These are phyloP conservation scores for Lamellibrachia luymesi DNA, from an alignment of 1,140 invertebrate genomes.

Conservation along the genomic window DNA sequence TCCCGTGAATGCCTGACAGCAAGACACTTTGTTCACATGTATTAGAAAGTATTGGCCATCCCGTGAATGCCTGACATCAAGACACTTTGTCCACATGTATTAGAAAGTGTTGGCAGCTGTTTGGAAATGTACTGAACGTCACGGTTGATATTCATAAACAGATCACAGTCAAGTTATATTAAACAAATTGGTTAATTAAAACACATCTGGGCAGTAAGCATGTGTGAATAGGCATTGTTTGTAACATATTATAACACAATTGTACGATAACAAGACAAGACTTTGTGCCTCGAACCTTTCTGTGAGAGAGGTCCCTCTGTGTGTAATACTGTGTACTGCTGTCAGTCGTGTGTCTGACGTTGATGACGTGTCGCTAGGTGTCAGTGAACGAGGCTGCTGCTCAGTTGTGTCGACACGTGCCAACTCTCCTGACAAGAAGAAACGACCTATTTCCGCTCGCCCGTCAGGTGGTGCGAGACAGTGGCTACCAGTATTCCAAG, in stretches of 20 bases:
- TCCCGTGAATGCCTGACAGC: no score
- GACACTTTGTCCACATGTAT: not conserved
- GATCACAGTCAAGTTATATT: no score
- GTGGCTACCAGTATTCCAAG: slow-evolving; percentile 84
- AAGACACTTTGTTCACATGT: no score
- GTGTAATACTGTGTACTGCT: not conserved
- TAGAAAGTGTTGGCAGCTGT: not conserved
- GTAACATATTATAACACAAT: no score
- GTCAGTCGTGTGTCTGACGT: not conserved
- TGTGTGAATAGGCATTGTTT: no score
- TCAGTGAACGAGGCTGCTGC: slow-evolving; percentile 97
- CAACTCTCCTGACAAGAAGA: slow-evolving; percentile 82
- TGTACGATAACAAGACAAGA: no score
- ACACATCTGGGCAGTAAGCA: no score
- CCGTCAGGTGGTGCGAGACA: slow-evolving; percentile 88
- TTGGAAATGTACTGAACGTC: not conserved
- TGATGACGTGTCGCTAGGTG: not conserved
- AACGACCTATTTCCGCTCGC: slow-evolving; percentile 95
- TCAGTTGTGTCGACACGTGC: slow-evolving; percentile 87
- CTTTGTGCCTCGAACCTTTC: no score
- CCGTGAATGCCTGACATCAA: not conserved
- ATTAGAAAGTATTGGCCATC: no score
- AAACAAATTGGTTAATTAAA: no score
- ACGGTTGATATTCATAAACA: no score
- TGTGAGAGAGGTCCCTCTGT: no score